These are phyloP conservation scores for Ia io DNA, from an alignment of 2,113 vertebrate genomes.

Conservation along the genomic window DNA sequence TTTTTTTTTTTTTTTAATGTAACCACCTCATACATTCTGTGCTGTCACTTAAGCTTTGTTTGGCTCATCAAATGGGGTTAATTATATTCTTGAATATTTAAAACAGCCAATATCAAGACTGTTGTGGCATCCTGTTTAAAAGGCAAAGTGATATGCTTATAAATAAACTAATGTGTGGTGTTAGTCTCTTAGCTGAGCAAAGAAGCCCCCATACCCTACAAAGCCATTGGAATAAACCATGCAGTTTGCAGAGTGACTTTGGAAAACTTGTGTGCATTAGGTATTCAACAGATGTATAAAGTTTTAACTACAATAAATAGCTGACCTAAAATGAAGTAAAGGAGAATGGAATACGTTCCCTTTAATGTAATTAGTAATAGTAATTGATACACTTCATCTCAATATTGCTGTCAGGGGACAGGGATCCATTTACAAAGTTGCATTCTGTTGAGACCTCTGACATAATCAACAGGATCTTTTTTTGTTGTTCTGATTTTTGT, in stretches of 20 bases:
- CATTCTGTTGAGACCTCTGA: constrained; percentile 29
- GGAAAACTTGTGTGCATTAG: constrained; percentile 29
- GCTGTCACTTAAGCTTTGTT: not conserved
- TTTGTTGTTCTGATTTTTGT: constrained; percentile 39
- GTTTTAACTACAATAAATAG: constrained; percentile 67
- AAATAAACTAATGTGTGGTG: constrained; percentile 43
- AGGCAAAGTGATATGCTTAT: constrained; percentile 52
- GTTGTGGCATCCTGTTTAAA: constrained; percentile 31
- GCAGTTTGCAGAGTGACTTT: not conserved
- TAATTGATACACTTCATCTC: constrained; percentile 78
- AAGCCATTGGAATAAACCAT: not conserved
- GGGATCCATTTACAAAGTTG: constrained; percentile 67
- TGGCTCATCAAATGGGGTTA: constrained; percentile 28
- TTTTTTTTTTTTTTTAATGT: not conserved
- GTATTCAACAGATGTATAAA: constrained; percentile 47
- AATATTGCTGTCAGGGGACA: constrained; percentile 67
- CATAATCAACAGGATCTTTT: not conserved
- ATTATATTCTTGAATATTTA: constrained; percentile 46
- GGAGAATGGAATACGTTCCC: constrained; percentile 54
- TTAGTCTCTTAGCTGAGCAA: constrained; percentile 16
- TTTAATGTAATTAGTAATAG: constrained; percentile 82
- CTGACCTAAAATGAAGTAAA: constrained; percentile 43
- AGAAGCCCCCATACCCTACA: not conserved
- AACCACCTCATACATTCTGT: constrained; percentile 40
- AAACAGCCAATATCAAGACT: not conserved